Base-by-base conservation (phyloP, 2,888 invertebrate genomes). In the Dorcus parallelipipedus region DNA sequence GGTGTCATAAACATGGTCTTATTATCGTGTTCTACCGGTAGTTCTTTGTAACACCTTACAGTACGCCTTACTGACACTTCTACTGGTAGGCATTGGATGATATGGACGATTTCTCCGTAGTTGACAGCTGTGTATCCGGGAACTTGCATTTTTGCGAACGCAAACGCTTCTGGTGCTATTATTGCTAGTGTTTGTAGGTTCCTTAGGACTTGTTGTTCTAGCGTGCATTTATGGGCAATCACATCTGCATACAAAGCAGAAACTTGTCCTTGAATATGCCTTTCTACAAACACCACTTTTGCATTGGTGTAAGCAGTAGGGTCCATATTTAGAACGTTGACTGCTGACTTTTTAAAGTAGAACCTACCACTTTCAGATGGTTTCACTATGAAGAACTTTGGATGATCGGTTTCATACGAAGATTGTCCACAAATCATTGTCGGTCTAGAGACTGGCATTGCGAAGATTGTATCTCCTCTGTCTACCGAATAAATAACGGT, bases 81-180 rank as follows among this genome's bases (percentile, higher is more conserved):
- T 20, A 20, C 20, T 20, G 20, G 20, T 20, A 3, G 20, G 3
- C 20, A 63, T 58, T 62, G 54, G 17, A 62, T 62, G 9, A 63
- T 58, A 9, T 59, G 58, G 2, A 63, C 47, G 5, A 57, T 48
- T 58, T 63, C 61, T 9, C 62, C 62, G 3, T 51, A 43, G n/a
- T 43, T 52, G 10, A 51, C 38, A 6, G 62, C 62, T 10, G 60
- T 55, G 40, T 58, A 60, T 5, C 62, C 62, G n/a, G 59, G 51
- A 6, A 52, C 50, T 50, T 62, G 53, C 50, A 56, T 64, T 17
- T 62, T 40, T 9, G 60, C 42, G 10, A 41, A 60, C 8, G 59
- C 59, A 9, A 62, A 58, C 26, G 56, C 58, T 39, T 57, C 58
- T 0, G 61, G 62, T 9, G 52, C 33, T 9, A 61, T 45, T 17